phyloP scores from a whole-genome alignment of 1,140 invertebrate species.

The Cylas formicarius region DNA sequence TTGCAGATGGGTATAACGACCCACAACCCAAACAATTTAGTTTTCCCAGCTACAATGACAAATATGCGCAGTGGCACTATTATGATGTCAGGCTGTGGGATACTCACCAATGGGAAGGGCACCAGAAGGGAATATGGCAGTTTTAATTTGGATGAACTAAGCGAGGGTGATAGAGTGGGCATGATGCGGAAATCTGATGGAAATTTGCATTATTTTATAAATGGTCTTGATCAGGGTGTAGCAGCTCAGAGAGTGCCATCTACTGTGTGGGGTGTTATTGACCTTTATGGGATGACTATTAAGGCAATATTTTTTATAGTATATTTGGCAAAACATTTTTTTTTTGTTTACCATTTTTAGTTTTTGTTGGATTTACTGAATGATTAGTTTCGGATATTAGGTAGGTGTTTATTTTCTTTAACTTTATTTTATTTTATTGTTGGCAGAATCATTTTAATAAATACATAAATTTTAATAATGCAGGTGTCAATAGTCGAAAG shows the following conservation, averaged over 20 bases:
- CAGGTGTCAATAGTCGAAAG: conserved; percentile 73
- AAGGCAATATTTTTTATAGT: too few species aligned
- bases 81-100: conserved; percentile 96
- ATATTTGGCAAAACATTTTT: too few species aligned
- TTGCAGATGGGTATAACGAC: conserved; percentile 81
- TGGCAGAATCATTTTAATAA: too few species aligned
- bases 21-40: conserved; percentile 80
- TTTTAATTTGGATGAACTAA: conserved; percentile 89
- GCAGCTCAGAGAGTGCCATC: conserved; percentile 71
- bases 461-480: too few species aligned
- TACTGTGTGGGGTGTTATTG: conserved; percentile 85
- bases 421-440: too few species aligned
- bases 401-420: too few species aligned
- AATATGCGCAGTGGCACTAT: conserved; percentile 92
- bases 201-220: conserved; percentile 88
- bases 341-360: too few species aligned
- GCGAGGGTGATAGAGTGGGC: conserved; percentile 82
- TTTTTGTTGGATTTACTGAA: too few species aligned
- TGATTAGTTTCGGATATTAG: too few species aligned
- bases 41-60: conserved; percentile 96
- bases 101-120: conserved; percentile 88
- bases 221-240: conserved; percentile 86
- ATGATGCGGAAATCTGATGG: conserved; percentile 77
- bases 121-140: conserved; percentile 87
- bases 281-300: conserved; percentile 94